Evolutionary conservation across 64 coral and sea anemone genomes (phyloP).

Genomic region (Actinia equina): DNA sequence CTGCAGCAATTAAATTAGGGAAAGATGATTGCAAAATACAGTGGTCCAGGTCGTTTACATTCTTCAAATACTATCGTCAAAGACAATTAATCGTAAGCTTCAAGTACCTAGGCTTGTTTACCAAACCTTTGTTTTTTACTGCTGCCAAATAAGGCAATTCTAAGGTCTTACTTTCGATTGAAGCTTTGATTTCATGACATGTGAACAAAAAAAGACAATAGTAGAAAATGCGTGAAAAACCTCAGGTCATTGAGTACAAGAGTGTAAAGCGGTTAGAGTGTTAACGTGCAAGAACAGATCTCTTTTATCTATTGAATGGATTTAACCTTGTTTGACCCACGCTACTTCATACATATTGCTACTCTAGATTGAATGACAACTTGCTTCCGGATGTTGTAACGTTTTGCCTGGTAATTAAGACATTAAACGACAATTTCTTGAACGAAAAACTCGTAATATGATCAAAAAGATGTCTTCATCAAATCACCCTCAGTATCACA

Average conservation of each 20-base stretch:
- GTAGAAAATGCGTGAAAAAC: neutral
- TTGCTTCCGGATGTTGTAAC: neutral
- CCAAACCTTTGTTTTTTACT: neutral
- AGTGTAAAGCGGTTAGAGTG: no score
- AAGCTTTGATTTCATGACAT: neutral
- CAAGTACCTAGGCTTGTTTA: no score
- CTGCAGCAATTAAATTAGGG: no score
- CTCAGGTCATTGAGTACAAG: no score
- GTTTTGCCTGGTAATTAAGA: conserved; percentile 4
- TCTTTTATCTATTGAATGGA: neutral
- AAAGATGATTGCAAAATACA: no score
- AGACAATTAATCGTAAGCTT: no score
- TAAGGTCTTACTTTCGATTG: neutral
- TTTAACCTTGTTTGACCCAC: neutral
- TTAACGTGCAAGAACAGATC: neutral
- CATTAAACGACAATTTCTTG: neutral
- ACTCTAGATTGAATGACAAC: neutral
- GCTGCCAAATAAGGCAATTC: neutral
- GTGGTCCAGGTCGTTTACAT: no score
- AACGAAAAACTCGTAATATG: neutral
- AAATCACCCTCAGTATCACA: neutral
- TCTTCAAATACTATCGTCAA: no score
- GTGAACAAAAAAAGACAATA: neutral
- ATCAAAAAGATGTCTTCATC: neutral
- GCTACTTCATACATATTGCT: neutral